phyloP scores from a whole-genome alignment of 2,113 vertebrate species.

The Columba livia region DNA sequence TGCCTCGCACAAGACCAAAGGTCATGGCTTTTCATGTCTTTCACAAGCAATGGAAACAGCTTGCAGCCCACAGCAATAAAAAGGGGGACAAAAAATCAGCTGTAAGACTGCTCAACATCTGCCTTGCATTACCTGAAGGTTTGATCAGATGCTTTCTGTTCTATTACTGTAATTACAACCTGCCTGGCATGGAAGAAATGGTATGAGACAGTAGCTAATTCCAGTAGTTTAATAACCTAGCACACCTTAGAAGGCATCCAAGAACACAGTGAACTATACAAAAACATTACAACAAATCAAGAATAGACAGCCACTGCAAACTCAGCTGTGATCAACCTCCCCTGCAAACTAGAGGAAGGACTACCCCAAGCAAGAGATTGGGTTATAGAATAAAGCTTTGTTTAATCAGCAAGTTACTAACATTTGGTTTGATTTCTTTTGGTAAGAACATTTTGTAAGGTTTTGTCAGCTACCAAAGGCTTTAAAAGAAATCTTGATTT shows the following conservation, averaged over 20 bases:
- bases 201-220: background rate
- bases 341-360: background rate
- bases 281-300: background rate
- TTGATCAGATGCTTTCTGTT: background rate
- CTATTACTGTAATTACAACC: background rate
- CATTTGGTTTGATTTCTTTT: background rate
- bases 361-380: background rate
- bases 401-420: background rate
- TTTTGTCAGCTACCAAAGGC: background rate
- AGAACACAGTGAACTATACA: background rate
- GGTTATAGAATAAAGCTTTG: background rate
- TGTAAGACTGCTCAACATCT: background rate
- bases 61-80: background rate
- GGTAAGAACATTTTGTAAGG: background rate
- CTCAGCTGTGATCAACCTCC: background rate
- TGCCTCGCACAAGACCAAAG: background rate
- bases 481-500: background rate
- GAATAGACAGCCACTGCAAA: background rate
- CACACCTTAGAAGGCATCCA: background rate
- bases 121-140: background rate
- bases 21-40: background rate
- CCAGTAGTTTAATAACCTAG: background rate
- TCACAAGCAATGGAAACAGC: background rate
- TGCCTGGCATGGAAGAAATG: background rate
- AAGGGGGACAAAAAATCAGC: rapidly evolving